These are phyloP conservation scores for Boloria euphrosyne DNA, from an alignment of 2,888 invertebrate species.

Conservation along the genomic window DNA sequence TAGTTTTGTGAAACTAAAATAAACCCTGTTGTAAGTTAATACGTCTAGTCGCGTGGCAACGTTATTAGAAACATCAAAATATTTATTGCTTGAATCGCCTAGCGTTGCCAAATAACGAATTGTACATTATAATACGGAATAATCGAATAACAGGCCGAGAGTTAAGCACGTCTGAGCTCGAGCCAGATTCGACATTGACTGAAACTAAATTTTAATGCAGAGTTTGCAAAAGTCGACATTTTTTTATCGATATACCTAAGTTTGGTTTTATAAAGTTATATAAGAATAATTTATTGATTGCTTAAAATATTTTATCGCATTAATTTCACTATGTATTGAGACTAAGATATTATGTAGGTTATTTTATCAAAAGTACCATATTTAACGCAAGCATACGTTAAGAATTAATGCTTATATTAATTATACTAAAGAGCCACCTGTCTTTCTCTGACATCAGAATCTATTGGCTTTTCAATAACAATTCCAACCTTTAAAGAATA, in stretches of 20 bases:
- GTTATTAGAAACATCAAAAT: slow-evolving; percentile 35
- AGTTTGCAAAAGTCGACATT: slow-evolving; percentile 40
- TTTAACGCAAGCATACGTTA: no score
- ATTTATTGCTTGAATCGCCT: slow-evolving; percentile 37
- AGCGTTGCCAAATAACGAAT: slow-evolving; percentile 40
- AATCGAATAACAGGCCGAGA: slow-evolving; percentile 27
- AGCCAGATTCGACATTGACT: slow-evolving; percentile 52
- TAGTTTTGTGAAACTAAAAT: slow-evolving; percentile 11
- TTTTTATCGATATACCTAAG: slow-evolving; percentile 19
- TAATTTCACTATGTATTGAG: no score
- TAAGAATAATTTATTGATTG: no score
- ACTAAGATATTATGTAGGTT: no score
- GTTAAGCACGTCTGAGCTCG: slow-evolving; percentile 46
- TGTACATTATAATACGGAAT: slow-evolving; percentile 38
- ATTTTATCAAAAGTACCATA: no score
- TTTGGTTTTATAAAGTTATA: background rate
- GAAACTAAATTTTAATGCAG: slow-evolving; percentile 59
- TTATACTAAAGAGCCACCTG: no score
- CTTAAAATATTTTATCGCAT: no score
- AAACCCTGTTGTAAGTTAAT: slow-evolving; percentile 17
- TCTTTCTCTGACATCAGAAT: no score
- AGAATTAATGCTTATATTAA: no score
- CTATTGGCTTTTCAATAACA: no score
- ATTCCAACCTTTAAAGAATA: no score
- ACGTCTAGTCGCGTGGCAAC: slow-evolving; percentile 25